A percentile compares a stretch with the other conserved stretches of the same genome.
Conservation (phyloP, 2,113 vertebrate genomes). For the Taxidea taxus region DNA sequence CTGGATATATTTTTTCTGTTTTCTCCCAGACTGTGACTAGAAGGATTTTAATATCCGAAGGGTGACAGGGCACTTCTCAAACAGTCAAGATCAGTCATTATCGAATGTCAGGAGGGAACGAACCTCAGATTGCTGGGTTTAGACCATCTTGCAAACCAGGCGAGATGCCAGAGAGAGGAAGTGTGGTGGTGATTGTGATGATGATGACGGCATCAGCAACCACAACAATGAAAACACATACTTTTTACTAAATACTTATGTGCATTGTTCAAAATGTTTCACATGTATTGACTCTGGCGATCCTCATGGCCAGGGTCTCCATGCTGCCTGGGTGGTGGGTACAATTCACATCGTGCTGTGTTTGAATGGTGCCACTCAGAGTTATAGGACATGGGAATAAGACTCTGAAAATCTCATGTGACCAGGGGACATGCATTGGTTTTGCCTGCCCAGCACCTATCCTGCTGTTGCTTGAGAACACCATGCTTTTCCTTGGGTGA, state of each 20-base stretch:
- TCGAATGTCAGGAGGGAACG: neutral
- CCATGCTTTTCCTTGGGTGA: neutral
- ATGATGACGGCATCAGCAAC: neutral
- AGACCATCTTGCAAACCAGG: neutral
- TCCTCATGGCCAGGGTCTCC: neutral
- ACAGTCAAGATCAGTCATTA: slow-evolving; percentile 35
- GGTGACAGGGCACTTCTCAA: slow-evolving; percentile 27
- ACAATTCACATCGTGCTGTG: neutral
- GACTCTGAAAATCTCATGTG: neutral
- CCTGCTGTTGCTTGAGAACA: neutral
- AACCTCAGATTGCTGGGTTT: neutral
- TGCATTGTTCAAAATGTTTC: neutral
- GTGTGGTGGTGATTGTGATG: neutral
- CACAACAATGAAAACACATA: neutral
- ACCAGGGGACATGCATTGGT: no score
- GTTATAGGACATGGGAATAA: neutral
- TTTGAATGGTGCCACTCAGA: neutral
- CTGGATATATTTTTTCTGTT: slow-evolving; percentile 49
- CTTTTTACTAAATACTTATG: neutral
- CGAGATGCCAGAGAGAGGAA: neutral
- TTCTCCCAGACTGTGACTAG: slow-evolving; percentile 35
- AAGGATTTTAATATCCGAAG: slow-evolving; percentile 47
- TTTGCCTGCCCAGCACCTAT: neutral
- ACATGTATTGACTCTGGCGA: neutral
- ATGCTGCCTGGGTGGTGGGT: neutral